Evolutionary conservation across 2,888 invertebrate species (phyloP).

Genomic region (Macropis europaea): DNA sequence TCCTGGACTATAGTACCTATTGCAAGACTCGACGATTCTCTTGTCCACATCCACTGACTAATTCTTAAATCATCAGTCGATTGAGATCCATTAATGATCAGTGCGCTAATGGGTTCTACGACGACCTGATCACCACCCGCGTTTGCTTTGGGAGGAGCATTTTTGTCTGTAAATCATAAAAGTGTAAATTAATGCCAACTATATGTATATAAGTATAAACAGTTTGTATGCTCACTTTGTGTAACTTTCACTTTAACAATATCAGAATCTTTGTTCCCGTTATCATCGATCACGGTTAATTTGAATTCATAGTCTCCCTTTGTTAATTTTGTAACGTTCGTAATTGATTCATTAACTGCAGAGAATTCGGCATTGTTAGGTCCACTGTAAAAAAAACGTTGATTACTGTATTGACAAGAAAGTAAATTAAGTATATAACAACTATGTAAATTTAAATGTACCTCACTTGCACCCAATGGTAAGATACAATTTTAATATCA

Average conservation of each 20-base stretch:
- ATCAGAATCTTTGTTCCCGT: conserved; percentile 89
- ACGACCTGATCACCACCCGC: conserved; percentile 93
- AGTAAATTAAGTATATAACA: conserved; percentile 18
- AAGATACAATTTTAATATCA: conserved; percentile 90
- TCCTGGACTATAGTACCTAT: conserved; percentile 90
- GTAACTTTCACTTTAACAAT: conserved; percentile 89
- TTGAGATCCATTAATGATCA: conserved; percentile 90
- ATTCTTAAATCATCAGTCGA: conserved; percentile 94
- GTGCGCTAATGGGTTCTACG: conserved; percentile 87
- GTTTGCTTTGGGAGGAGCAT: conserved; percentile 93
- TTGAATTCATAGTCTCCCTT: conserved; percentile 92
- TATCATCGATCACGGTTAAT: conserved; percentile 91
- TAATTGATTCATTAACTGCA: conserved; percentile 84
- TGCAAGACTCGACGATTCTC: conserved; percentile 89
- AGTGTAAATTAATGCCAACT: background rate
- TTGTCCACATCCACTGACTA: conserved; percentile 90
- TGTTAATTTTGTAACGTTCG: conserved; percentile 90
- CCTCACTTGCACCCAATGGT: conserved; percentile 91
- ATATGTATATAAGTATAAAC: background rate
- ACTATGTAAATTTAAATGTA: conserved; percentile 63
- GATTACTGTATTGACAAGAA: conserved; percentile 13
- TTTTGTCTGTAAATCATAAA: conserved; percentile 85
- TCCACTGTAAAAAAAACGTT: conserved; percentile 78
- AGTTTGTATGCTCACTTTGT: conserved; percentile 85
- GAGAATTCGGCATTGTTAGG: conserved; percentile 80